Percentiles rank a stretch among this genome's conserved stretches.
phyloP scores from a whole-genome alignment of 2,888 invertebrate species.

The Camponotus fellah region DNA sequence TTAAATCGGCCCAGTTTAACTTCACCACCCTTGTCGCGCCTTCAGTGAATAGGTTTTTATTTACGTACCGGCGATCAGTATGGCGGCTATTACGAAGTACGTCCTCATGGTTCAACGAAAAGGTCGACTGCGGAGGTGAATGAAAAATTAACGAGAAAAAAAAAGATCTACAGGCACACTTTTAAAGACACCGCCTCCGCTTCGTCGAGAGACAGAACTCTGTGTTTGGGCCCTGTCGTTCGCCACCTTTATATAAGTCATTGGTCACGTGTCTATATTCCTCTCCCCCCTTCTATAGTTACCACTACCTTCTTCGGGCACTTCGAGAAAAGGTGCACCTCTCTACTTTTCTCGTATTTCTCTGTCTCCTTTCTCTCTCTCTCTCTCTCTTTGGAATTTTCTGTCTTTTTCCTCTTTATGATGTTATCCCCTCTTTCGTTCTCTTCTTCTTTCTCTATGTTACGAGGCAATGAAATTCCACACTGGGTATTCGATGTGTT shows the following conservation, averaged over 20 bases:
- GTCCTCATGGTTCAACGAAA: conserved; percentile 82
- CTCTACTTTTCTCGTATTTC: conserved; percentile 71
- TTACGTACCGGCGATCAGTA: conserved; percentile 85
- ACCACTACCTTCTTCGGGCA: conserved; percentile 65
- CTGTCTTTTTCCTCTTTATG: conserved; percentile 12
- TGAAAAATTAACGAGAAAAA: conserved; percentile 55
- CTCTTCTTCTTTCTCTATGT: conserved; percentile 20
- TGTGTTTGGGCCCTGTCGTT: conserved; percentile 84
- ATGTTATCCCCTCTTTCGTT: conserved; percentile 37
- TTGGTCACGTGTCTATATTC: conserved; percentile 85
- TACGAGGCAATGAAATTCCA: not conserved
- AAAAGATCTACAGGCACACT: conserved; percentile 71
- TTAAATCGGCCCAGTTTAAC: conserved; percentile 26
- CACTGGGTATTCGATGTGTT: not conserved
- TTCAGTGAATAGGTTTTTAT: conserved; percentile 57
- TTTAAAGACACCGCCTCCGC: conserved; percentile 68
- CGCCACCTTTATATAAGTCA: conserved; percentile 85
- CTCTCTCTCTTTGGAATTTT: conserved; percentile 42
- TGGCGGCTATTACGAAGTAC: conserved; percentile 84
- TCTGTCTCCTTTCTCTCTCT: conserved; percentile 48
- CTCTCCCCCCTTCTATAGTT: conserved; percentile 71
- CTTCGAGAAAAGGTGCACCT: conserved; percentile 74
- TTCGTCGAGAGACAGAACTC: conserved; percentile 81
- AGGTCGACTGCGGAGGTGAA: conserved; percentile 44
- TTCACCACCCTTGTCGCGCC: conserved; percentile 45